Evolutionary conservation across 1,140 invertebrate species (phyloP), one percentile per base, ranked within the genome.

Genomic region (Psilanteris sp.): DNA sequence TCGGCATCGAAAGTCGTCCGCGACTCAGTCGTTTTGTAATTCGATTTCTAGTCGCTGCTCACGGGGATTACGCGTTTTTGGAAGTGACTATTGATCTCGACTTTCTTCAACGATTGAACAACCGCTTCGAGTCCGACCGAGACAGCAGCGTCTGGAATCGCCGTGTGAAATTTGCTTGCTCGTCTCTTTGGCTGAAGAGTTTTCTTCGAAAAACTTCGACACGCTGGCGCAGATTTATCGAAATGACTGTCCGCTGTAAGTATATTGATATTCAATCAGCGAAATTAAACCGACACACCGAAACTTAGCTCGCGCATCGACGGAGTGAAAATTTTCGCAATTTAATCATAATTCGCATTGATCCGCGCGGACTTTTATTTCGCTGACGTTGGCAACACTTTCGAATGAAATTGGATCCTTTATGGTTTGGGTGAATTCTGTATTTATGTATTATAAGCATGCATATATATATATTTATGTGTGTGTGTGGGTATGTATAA

Each of bases 151-250:
- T 1, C 15, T 27, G 13, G 18, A n/a, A 9, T 36, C 13, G 11
- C 10, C 15, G 11, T 9, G 18, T 55, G 24, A 26, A 44, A 46
- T 61, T 24, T 24, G 36, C 43, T 57, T 59, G 27, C 14, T 43
- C 16, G n/a, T 43, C 46, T 62, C 26, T 52, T 72, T 48, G 6
- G 11, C 52, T 59, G 44, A 72, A 73, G 41, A 79, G 54, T 67
- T 72, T 55, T 67, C 55, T 72, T 70, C 41, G 62, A 68, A 52
- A 79, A 79, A 76, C 36, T 59, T 83, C 77, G 81, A 85, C 85
- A 88, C 85, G 81, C 87, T 88, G 87, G 87, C 87, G 86, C 80
- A 83, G 77, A 82, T 83, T 84, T 80, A 77, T 48, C 81, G 77
- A 79, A 77, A 83, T 74, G 81, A 79, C 55, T 79, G 64, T 66